Evolutionary conservation across 2,113 vertebrate species (phyloP), one percentile per base, ranked within the genome.

Genomic region (Echinops telfairi): DNA sequence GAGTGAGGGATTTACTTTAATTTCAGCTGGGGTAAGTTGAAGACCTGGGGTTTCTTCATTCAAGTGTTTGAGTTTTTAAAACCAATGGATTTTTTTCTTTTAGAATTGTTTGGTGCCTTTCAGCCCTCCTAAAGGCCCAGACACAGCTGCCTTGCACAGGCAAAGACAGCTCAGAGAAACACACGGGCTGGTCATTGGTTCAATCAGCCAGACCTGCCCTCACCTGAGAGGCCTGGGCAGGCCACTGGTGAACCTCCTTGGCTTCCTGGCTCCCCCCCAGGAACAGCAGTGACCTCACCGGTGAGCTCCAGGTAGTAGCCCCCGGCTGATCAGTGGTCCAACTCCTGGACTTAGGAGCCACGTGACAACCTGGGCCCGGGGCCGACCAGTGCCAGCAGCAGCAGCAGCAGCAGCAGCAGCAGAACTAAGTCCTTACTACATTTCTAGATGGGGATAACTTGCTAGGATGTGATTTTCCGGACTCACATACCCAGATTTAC

Each of bases 1-100:
- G 76, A 87, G 62, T 73, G 2, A 73, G 15, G 38, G 40, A 58
- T 83, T 70, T 47, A 71, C 89, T 92, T 64, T 92, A 92, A 92
- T 25, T 83, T 43, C 71, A 68, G 33, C 5, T 91, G 27, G 31
- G 58, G 73, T 57, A 92, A 71, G 40, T 78, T 71, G n/a, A 64
- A 7, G 36, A 16, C 77, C 58, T 92, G 31, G 43, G 47, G 47
- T 22, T 82, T 57, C 31, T 33, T 77, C 77, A 62, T 58, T 25
- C 70, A 78, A 77, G 29, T 29, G 83, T 83, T 53, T 33, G 11
- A 83, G 62, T 86, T 83, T 68, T 25, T 3, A 22, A 75, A 89
- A 43, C 5, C 20, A 86, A 47, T 17, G 29, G 16, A 83, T 62
- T 29, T 53, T 29, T 53, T 53, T 53, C 47, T 53, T 53, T 68